These are phyloP conservation scores for Tetragonula clypearis DNA, from an alignment of 1,140 invertebrate species.

Conservation along the genomic window DNA sequence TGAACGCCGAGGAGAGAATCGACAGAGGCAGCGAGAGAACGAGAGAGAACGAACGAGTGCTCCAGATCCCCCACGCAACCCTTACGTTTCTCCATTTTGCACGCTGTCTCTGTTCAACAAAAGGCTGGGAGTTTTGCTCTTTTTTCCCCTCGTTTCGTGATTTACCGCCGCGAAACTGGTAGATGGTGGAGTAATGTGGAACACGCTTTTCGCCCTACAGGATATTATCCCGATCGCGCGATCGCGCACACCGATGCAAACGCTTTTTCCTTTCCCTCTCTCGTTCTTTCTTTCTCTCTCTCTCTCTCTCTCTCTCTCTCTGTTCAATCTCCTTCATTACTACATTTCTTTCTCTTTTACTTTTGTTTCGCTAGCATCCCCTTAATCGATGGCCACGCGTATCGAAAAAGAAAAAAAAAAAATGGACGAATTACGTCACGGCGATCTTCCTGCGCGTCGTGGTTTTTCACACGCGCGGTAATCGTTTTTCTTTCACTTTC, in stretches of 20 bases:
- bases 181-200: constrained; percentile 13
- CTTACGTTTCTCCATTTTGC: not conserved
- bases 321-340: not conserved
- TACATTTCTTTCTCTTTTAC: too few relatives aligned
- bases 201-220: not conserved
- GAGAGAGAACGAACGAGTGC: not conserved
- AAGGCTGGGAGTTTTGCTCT: not conserved
- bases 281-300: too few relatives aligned
- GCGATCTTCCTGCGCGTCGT: not conserved
- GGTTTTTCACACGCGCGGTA: not conserved
- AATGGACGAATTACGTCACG: not conserved
- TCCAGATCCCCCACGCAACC: not conserved
- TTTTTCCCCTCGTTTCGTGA: not conserved
- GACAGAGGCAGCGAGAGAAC: not conserved
- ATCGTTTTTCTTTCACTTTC: not conserved
- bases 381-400: too few relatives aligned
- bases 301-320: too few relatives aligned
- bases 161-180: constrained; percentile 25
- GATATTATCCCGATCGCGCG: not conserved
- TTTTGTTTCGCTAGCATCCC: too few relatives aligned
- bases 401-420: not conserved
- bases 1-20: not conserved
- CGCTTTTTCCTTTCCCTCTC: not conserved
- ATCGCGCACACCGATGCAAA: not conserved
- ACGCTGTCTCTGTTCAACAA: too few relatives aligned